These are phyloP conservation scores for Pristionchus pacificus DNA, from an alignment of 1,140 invertebrate genomes.

Conservation along the genomic window DNA sequence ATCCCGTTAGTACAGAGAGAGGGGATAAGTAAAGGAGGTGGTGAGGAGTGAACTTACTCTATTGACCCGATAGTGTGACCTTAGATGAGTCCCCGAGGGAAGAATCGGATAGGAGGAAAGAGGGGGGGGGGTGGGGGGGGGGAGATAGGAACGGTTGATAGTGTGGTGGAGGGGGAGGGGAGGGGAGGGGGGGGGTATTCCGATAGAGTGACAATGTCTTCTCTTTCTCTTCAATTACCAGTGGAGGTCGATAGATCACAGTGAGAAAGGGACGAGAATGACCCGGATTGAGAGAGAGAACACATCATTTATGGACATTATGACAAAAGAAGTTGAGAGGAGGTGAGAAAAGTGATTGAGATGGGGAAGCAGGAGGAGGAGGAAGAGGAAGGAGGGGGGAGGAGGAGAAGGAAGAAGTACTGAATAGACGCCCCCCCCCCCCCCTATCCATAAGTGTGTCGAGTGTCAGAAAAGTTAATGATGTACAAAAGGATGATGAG, in stretches of 20 bases:
- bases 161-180: not conserved
- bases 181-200: not conserved
- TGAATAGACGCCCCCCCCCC: not conserved
- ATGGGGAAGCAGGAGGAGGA: not conserved
- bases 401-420: conserved; percentile 5
- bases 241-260: conserved; percentile 2
- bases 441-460: not conserved
- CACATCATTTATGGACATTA: conserved; percentile 1
- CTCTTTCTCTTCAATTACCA: not conserved
- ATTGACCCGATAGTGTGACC: too few species aligned
- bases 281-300: not conserved
- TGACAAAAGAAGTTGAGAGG: not conserved
- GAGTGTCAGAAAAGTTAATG: not conserved
- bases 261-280: not conserved
- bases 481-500: not conserved
- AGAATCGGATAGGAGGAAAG: too few species aligned
- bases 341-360: not conserved
- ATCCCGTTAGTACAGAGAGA: too few species aligned
- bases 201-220: not conserved
- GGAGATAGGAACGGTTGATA: too few species aligned
- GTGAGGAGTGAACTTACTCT: too few species aligned
- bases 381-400: not conserved
- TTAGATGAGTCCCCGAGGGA: too few species aligned
- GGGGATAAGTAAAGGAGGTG: too few species aligned
- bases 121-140: too few species aligned